A percentile compares a stretch with the other conserved stretches of the same genome.
These are phyloP conservation scores for Paralichthys olivaceus DNA, from an alignment of 2,113 vertebrate genomes.

Conservation along the genomic window DNA sequence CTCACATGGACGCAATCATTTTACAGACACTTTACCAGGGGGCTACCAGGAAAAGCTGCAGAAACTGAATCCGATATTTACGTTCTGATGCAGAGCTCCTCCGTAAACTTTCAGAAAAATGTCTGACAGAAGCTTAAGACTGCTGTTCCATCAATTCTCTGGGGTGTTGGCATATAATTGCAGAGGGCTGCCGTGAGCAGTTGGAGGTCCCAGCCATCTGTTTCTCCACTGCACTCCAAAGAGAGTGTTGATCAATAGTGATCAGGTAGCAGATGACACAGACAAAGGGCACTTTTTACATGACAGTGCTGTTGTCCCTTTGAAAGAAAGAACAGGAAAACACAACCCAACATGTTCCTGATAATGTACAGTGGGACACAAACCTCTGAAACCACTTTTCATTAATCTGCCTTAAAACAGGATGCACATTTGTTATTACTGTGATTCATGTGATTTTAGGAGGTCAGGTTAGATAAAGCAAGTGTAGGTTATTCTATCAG, in stretches of 20 bases:
- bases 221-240: slow-evolving; percentile 43
- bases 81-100: no score
- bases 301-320: slow-evolving; percentile 28
- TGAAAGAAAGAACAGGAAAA: slow-evolving; percentile 22
- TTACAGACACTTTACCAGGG: no score
- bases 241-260: slow-evolving; percentile 68
- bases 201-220: slow-evolving; percentile 75
- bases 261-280: slow-evolving; percentile 70
- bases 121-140: not conserved
- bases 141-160: slow-evolving; percentile 7
- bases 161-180: slow-evolving; percentile 12
- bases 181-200: slow-evolving; percentile 40
- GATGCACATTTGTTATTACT: not conserved
- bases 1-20: no score
- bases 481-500: no score
- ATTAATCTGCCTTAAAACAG: not conserved
- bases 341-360: slow-evolving; percentile 27
- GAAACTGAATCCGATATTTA: no score
- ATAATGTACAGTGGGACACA: not conserved
- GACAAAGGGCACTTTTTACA: slow-evolving; percentile 65
- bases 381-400: not conserved
- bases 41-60: no score
- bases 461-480: not conserved
- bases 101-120: not conserved
- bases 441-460: not conserved